Conservation (phyloP, 2,113 vertebrate genomes). For the Okapia johnstoni region DNA sequence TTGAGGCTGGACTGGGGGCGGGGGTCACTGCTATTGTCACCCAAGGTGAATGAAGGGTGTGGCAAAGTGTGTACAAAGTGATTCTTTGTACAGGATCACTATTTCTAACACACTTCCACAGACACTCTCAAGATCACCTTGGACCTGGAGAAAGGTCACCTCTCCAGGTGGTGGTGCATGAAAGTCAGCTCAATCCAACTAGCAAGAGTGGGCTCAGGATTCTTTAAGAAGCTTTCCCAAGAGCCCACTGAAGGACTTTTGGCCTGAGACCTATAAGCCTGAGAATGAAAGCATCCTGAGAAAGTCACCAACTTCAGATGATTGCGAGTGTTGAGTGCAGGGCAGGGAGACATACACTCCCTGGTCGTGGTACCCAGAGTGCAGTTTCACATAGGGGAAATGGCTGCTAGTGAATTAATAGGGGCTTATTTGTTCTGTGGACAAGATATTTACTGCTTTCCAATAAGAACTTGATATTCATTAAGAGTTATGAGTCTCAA, state of each 20-base stretch:
- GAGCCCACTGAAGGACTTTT: accelerated
- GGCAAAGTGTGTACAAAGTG: too few species aligned
- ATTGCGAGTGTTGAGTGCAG: accelerated
- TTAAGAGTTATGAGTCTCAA: background rate
- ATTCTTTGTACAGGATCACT: background rate
- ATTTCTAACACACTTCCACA: background rate
- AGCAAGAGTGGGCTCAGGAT: background rate
- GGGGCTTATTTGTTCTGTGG: background rate
- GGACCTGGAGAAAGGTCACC: background rate
- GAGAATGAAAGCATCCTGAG: background rate
- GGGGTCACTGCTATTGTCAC: background rate
- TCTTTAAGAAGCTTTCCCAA: background rate
- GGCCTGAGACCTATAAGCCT: background rate
- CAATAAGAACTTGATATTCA: background rate
- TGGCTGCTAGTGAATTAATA: background rate
- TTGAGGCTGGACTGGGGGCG: accelerated
- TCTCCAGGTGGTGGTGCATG: background rate
- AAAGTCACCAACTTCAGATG: background rate
- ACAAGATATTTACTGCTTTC: background rate
- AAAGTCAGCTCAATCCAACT: background rate
- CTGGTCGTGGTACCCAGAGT: background rate
- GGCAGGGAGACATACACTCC: background rate
- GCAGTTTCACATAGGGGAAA: background rate
- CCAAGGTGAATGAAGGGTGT: background rate
- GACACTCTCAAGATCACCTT: background rate